Evolutionary conservation across 2,888 invertebrate species (phyloP).

Genomic region (Melangyna quadrimaculata): DNA sequence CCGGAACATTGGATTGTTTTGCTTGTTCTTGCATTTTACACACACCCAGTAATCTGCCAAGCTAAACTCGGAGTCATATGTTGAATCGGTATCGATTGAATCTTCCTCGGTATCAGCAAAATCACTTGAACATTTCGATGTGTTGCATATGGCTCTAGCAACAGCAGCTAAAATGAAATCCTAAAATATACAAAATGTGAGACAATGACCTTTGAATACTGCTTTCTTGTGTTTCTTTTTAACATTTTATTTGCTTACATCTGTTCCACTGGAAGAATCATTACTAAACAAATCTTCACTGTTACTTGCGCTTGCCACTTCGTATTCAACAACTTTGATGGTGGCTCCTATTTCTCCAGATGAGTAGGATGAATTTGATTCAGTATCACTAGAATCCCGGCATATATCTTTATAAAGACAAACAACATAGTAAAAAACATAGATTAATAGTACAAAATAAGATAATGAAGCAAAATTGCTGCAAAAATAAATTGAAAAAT

Average conservation of each 20-base stretch:
- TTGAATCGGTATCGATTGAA: slow-evolving; percentile 74
- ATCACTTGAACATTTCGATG: slow-evolving; percentile 70
- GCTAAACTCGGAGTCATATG: slow-evolving; percentile 82
- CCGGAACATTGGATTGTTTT: slow-evolving; percentile 85
- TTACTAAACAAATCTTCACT: slow-evolving; percentile 81
- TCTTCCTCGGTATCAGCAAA: slow-evolving; percentile 75
- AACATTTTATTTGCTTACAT: slow-evolving; percentile 77
- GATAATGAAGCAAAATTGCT: neutral
- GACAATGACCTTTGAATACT: slow-evolving; percentile 26
- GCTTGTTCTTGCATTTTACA: slow-evolving; percentile 84
- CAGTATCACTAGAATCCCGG: slow-evolving; percentile 83
- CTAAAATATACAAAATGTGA: slow-evolving; percentile 47
- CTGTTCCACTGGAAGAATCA: slow-evolving; percentile 83
- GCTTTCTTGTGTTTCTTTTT: neutral
- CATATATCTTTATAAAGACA: slow-evolving; percentile 73
- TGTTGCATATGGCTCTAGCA: slow-evolving; percentile 51
- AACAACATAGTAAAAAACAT: neutral
- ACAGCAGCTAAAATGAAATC: slow-evolving; percentile 72
- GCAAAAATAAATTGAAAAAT: neutral
- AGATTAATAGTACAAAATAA: neutral
- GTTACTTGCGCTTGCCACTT: slow-evolving; percentile 82
- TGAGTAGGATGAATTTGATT: slow-evolving; percentile 73
- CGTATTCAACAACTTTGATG: slow-evolving; percentile 80
- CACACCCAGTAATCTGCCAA: slow-evolving; percentile 85
- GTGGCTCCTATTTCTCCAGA: slow-evolving; percentile 74